Base-by-base conservation (phyloP, 2,113 vertebrate genomes). In the Anthoscopus minutus region DNA sequence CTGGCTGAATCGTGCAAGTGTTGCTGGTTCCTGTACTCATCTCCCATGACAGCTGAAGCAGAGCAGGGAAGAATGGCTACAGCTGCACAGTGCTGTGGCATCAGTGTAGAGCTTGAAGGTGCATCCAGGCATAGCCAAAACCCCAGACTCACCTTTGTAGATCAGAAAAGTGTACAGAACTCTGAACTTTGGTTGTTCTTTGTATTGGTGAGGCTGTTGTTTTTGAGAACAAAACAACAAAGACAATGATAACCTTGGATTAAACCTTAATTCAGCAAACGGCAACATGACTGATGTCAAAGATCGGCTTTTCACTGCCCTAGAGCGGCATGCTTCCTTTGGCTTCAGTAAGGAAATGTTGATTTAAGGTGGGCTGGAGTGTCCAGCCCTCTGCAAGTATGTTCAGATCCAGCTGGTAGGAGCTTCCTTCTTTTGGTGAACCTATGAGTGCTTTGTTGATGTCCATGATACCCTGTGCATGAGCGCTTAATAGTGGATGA, bases 391-490 rank as follows among this genome's bases (percentile, higher is more conserved):
- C 65, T 47, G 33, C 0, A 0, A 16, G 6, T 45, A 8, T 47
- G 24, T 62, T 71, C 33, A 58, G 80, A 38, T 57, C 85, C 80
- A 78, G 40, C 24, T 67, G 61, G 28, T 48, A 71, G 58, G 33
- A 66, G 28, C 40, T 73, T 54, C 40, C 66, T 83, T 72, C 40
- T 80, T 62, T 60, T 6, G 15, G 33, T 73, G 79, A 69, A 58
- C 74, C 51, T 79, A 7, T 3, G 16, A 87, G 50, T 17, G 37
- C 54, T n/a, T 64, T 4, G 18, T 73, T 82, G 70, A 61, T 78
- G 47, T 71, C 1, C 4, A 47, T 0, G 20, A 42, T 45, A 57
- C n/a, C 71, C 44, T 56, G 3, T 57, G 65, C 0, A 5, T 12
- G 54, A 88, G 72, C 0, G 5, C 81, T 92, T 96, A 91, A 71